phyloP scores from a whole-genome alignment of 2,113 vertebrate species.

The Chaenocephalus aceratus region DNA sequence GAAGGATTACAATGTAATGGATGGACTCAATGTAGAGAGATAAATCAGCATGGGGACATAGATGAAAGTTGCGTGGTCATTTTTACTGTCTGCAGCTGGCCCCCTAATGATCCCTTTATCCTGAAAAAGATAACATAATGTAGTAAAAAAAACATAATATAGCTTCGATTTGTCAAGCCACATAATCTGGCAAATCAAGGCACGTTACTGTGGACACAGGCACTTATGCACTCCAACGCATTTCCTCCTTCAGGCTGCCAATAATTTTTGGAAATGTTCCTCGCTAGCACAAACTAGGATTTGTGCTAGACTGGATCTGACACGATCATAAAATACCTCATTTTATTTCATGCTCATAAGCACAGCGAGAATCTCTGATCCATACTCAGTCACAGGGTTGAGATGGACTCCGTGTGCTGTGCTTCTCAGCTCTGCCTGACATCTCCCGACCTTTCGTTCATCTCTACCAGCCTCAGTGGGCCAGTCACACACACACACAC shows the following conservation, averaged over 20 bases:
- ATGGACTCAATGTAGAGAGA: neutral
- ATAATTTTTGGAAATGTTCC: constrained; percentile 55
- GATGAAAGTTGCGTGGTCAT: constrained; percentile 8
- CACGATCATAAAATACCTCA: constrained; percentile 52
- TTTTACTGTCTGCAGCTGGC: constrained; percentile 5
- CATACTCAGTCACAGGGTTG: constrained; percentile 50
- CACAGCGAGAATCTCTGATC: constrained; percentile 49
- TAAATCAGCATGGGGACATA: neutral
- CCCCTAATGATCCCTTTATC: constrained; percentile 24
- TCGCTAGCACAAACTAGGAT: constrained; percentile 33
- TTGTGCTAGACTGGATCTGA: constrained; percentile 54
- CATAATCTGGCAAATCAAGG: constrained; percentile 39
- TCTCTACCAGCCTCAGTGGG: neutral
- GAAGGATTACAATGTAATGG: neutral
- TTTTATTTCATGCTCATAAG: constrained; percentile 62
- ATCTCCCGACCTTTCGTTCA: constrained; percentile 66
- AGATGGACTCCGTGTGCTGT: constrained; percentile 30
- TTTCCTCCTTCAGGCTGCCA: constrained; percentile 33
- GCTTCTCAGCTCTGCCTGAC: constrained; percentile 50
- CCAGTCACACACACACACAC: neutral
- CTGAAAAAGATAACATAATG: constrained; percentile 24
- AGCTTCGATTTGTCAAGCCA: constrained; percentile 41
- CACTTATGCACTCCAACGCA: constrained; percentile 40
- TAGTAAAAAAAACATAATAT: constrained; percentile 34
- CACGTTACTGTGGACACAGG: constrained; percentile 46